phyloP scores from a whole-genome alignment of 2,113 vertebrate species.

The Semnornis frantzii region DNA sequence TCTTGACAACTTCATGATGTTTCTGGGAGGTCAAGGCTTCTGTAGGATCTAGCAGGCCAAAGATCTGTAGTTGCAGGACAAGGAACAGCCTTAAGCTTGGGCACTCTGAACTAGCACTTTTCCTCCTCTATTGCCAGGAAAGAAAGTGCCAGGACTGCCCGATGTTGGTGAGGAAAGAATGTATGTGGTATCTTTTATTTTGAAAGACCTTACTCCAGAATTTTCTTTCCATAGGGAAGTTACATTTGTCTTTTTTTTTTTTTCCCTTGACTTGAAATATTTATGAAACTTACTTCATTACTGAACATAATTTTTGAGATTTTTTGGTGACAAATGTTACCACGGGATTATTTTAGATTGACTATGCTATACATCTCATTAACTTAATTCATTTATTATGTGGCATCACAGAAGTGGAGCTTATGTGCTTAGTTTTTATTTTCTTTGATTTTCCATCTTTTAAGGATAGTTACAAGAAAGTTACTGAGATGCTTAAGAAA shows the following conservation, averaged over 20 bases:
- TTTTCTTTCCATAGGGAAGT: neutral
- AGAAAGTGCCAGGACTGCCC: neutral
- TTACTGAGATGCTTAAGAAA: neutral
- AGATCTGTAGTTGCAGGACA: neutral
- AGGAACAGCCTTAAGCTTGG: neutral
- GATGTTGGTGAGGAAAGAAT: neutral
- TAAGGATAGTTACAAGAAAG: neutral
- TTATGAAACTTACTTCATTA: neutral
- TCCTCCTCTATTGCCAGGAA: neutral
- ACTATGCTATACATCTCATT: neutral
- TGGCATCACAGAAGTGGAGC: neutral
- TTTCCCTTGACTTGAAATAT: neutral
- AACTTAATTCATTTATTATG: neutral
- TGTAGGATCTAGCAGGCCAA: neutral
- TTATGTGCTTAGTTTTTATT: neutral
- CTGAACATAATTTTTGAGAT: neutral
- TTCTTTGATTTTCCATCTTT: neutral
- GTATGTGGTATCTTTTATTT: neutral
- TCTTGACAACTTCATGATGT: neutral
- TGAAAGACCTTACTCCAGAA: neutral
- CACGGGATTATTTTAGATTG: neutral
- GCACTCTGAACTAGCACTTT: neutral
- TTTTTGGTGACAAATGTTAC: neutral
- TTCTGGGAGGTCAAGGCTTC: neutral
- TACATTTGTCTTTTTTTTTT: neutral